phyloP scores from a whole-genome alignment of 2,113 vertebrate species.

The Platycercus adscitus region DNA sequence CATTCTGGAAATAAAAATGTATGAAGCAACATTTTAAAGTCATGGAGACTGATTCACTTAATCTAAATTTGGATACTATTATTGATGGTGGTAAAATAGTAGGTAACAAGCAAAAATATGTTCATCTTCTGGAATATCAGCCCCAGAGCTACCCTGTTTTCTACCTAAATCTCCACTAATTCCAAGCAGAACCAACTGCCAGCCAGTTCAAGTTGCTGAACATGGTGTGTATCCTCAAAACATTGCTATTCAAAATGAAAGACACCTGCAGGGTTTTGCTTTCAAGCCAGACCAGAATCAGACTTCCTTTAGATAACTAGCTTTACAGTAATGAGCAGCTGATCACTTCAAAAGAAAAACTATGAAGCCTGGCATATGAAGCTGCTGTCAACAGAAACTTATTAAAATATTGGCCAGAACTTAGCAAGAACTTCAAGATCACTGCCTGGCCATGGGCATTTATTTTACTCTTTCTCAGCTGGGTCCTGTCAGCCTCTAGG shows the following conservation, averaged over 20 bases:
- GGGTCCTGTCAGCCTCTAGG: neutral
- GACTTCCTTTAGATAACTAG: neutral
- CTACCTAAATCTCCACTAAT: neutral
- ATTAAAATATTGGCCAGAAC: neutral
- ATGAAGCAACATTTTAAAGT: constrained; percentile 4
- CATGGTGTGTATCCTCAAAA: neutral
- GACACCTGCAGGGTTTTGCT: neutral
- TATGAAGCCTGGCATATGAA: neutral
- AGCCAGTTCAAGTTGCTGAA: fast-evolving
- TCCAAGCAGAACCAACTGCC: neutral
- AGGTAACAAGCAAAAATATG: neutral
- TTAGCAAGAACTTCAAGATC: neutral
- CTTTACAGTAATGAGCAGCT: neutral
- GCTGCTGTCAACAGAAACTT: neutral
- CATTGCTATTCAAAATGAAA: neutral
- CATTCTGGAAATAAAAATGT: constrained; percentile 85
- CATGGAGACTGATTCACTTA: neutral
- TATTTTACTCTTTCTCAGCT: neutral
- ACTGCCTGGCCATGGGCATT: neutral
- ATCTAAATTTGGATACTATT: neutral
- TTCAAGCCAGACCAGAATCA: neutral
- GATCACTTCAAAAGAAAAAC: neutral
- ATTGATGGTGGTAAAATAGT: neutral
- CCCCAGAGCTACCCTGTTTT: neutral
- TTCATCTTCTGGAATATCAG: neutral